Percentiles rank a stretch among this genome's conserved stretches.
These are phyloP conservation scores for Condylura cristata DNA, from an alignment of 2,113 vertebrate genomes.

Conservation along the genomic window DNA sequence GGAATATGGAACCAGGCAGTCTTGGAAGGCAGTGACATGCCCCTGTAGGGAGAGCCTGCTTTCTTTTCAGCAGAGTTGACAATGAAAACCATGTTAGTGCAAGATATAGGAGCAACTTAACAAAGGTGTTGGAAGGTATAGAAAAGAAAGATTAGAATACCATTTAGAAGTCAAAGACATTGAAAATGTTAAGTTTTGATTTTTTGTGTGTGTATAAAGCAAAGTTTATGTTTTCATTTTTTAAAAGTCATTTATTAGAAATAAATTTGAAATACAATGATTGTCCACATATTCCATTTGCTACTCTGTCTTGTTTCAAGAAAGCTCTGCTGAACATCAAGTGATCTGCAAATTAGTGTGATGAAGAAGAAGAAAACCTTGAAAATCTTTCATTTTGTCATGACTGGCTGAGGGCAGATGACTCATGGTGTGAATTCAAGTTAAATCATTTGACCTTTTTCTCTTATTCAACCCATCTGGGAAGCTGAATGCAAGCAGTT, in stretches of 20 bases:
- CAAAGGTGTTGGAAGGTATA: not conserved
- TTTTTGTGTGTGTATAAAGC: conserved; percentile 42
- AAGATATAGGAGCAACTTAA: not conserved
- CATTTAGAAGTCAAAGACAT: not conserved
- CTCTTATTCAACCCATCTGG: conserved; percentile 79
- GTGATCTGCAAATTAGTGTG: conserved; percentile 37
- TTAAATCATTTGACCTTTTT: conserved; percentile 79
- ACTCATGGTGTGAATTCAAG: conserved; percentile 74
- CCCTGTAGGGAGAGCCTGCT: not conserved
- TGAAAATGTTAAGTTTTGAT: not conserved
- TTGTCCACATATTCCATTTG: not conserved
- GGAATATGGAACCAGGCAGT: not conserved
- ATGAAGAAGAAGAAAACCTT: conserved; percentile 42
- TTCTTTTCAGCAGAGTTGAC: not conserved
- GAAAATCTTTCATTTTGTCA: conserved; percentile 68
- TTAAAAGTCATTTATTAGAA: conserved; percentile 5
- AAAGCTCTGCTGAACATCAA: conserved; percentile 14
- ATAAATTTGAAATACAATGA: conserved; percentile 58
- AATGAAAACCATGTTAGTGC: not conserved
- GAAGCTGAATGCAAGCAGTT: conserved; percentile 62
- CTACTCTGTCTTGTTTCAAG: not conserved
- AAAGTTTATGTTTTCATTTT: not conserved
- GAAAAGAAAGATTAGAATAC: not conserved
- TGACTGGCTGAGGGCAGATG: conserved; percentile 65
- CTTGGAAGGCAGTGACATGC: not conserved